Percentiles rank a stretch among this genome's conserved stretches.
Conservation (phyloP, 2,113 vertebrate genomes). For the Proterorhinus semilunaris region DNA sequence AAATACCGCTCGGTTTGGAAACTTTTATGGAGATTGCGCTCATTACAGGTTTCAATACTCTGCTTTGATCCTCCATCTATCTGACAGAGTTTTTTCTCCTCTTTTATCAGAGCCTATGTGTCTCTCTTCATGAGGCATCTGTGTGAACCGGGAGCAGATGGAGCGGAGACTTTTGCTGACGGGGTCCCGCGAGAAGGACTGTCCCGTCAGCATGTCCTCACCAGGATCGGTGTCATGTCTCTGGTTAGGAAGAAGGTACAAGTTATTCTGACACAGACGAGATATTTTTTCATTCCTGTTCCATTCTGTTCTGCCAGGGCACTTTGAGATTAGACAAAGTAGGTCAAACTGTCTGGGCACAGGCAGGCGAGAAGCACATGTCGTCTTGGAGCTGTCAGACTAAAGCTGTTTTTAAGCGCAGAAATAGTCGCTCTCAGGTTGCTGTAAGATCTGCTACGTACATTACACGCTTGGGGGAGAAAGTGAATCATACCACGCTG, state of each 20-base stretch:
- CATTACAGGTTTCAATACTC: background rate
- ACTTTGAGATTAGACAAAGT: slow-evolving; percentile 35
- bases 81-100: background rate
- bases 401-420: background rate
- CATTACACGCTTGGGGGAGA: background rate
- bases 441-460: background rate
- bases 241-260: slow-evolving; percentile 97
- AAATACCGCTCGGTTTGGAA: background rate
- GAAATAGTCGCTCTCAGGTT: background rate
- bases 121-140: slow-evolving; percentile 98
- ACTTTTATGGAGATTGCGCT: background rate
- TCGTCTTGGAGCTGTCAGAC: slow-evolving; percentile 7
- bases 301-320: slow-evolving; percentile 6
- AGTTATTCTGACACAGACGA: background rate
- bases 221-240: slow-evolving; percentile 97
- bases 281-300: slow-evolving; percentile 9
- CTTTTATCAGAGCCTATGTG: slow-evolving; percentile 86
- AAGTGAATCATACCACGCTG: slow-evolving; percentile 1
- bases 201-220: slow-evolving; percentile 95
- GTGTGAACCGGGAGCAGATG: slow-evolving; percentile 93
- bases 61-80: background rate
- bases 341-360: slow-evolving; percentile 23
- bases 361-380: background rate
- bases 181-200: slow-evolving; percentile 94
- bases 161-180: slow-evolving; percentile 94